Evolutionary conservation across 2,797 vertebrate species (phyloP).

Genomic region (Lepus oiostolus): DNA sequence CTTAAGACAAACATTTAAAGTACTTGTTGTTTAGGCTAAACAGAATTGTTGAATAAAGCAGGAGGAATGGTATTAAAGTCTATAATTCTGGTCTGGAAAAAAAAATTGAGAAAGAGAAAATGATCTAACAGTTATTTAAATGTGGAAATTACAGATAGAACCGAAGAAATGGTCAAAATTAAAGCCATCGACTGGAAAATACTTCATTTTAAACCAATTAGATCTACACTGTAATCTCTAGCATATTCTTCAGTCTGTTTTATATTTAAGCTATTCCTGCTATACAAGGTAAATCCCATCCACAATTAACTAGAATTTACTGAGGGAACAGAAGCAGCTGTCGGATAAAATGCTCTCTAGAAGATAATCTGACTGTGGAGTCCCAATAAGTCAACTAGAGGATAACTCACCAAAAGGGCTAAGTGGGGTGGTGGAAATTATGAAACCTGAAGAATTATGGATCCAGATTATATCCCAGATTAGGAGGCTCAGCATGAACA

Average conservation of each 20-base stretch:
- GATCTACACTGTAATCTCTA: background rate
- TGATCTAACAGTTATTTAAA: background rate
- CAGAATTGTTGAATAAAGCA: conserved; percentile 24
- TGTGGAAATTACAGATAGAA: conserved; percentile 21
- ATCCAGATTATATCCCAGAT: background rate
- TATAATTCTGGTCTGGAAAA: conserved; percentile 22
- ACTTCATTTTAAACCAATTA: conserved; percentile 57
- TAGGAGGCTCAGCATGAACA: conserved; percentile 27
- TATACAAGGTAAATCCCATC: conserved; percentile 9
- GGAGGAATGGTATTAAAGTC: conserved; percentile 13
- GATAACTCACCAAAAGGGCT: background rate
- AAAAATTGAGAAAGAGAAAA: conserved; percentile 24
- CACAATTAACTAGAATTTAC: conserved; percentile 34
- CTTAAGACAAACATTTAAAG: conserved; percentile 41
- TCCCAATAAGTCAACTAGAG: background rate
- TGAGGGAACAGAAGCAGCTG: conserved; percentile 26
- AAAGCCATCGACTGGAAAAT: conserved; percentile 52
- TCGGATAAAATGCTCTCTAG: conserved; percentile 27
- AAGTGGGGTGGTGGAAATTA: background rate
- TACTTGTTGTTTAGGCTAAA: background rate
- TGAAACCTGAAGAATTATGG: conserved; percentile 5
- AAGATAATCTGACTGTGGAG: conserved; percentile 35
- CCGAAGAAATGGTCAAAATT: conserved; percentile 9
- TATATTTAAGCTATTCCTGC: conserved; percentile 35
- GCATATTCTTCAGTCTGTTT: background rate